phyloP scores from a whole-genome alignment of 2,888 invertebrate genomes.

The Carabus problematicus region DNA sequence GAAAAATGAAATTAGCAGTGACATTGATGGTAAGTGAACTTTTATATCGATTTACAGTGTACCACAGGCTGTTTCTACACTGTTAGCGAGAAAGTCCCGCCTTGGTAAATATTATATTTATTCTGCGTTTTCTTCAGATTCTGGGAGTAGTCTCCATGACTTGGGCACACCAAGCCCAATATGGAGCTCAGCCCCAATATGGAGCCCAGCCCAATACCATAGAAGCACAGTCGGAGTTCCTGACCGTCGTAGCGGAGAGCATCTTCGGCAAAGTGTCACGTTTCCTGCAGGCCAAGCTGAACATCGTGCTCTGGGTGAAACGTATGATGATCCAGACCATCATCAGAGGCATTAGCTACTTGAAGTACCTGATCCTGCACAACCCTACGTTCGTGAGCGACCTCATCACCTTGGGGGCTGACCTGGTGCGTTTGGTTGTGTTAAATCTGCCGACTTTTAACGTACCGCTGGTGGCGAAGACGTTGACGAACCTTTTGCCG shows the following conservation, averaged over 20 bases:
- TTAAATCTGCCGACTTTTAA: conserved; percentile 9
- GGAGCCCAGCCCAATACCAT: not conserved
- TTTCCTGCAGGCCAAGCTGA: conserved; percentile 15
- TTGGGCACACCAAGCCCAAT: not conserved
- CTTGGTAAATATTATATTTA: no score
- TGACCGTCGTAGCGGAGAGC: not conserved
- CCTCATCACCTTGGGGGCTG: conserved; percentile 3
- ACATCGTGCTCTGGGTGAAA: conserved; percentile 16
- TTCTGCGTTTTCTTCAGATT: no score
- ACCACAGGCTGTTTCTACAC: no score
- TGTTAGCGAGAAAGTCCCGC: no score
- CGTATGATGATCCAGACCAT: not conserved
- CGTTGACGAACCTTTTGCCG: not conserved
- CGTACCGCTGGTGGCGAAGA: conserved; percentile 6
- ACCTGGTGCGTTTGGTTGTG: conserved; percentile 13
- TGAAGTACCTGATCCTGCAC: conserved; percentile 1
- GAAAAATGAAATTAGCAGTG: no score
- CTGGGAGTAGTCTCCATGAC: no score
- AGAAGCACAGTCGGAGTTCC: conserved; percentile 6
- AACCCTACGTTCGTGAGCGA: conserved; percentile 4
- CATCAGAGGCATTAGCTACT: not conserved
- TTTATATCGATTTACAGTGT: no score
- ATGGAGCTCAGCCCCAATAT: not conserved
- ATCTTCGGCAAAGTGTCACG: conserved; percentile 12
- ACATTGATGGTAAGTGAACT: no score